Evolutionary conservation across 2,888 invertebrate genomes (phyloP), one percentile per base, ranked within the genome.

Genomic region (Microdon myrmicae): DNA sequence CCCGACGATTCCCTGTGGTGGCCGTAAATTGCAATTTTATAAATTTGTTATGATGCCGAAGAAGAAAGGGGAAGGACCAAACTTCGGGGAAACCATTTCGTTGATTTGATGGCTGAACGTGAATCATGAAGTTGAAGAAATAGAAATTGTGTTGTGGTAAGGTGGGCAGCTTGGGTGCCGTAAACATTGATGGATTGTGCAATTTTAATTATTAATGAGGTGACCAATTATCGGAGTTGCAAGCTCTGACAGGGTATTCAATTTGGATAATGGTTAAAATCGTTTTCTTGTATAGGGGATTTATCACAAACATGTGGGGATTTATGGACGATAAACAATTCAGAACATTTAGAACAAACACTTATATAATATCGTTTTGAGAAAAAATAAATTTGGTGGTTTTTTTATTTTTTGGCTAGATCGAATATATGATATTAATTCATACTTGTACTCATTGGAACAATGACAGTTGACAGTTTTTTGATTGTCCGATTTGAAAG

Each of bases 11-110:
- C 29, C 29, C 37, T 41, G 41, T 45, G 51, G 41, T 37, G 32
- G 56, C 43, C 56, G 47, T 64, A 64, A 56, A 56, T 56, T 64
- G 64, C 64, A 64, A 58, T 58, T 56, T 64, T 58, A 64, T 64
- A 64, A 64, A 64, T 64, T 64, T 64, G 64, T 64, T 53, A 64
- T 64, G 64, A 64, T 43, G 51, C 29, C 26, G 56, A 49, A 41
- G 35, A 37, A 23, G 25, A 43, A 26, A 37, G 29, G 35, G 56
- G 28, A 26, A 41, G 35, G 10, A 39, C 22, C 16, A 16, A 13
- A 19, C 22, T 61, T 56, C 48, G 19, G 47, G 32, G 43, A 64
- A 58, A 43, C 56, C 64, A 64, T 64, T 64, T 53, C 38, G 53
- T 58, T 64, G 64, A 64, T 64, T 64, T 58, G 64, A 53, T 58